These are phyloP conservation scores for Synanthedon vespiformis DNA, from an alignment of 2,888 invertebrate species.

Conservation along the genomic window DNA sequence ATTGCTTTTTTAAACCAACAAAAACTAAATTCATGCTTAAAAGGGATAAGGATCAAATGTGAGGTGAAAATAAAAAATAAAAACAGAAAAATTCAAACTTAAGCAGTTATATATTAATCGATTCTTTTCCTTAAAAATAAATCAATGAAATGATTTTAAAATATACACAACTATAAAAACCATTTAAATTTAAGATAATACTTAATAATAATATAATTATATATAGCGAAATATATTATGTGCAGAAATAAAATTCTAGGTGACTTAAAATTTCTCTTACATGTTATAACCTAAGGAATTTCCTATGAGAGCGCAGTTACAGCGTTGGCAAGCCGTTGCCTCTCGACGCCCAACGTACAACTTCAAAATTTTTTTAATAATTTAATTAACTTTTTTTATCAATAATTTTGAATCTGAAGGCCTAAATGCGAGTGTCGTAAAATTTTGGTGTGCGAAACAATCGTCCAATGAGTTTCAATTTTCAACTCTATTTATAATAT, in stretches of 20 bases:
- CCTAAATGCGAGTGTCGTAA: slow-evolving; percentile 77
- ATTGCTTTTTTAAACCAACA: slow-evolving; percentile 27
- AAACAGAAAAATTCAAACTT: slow-evolving; percentile 67
- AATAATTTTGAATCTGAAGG: slow-evolving; percentile 75
- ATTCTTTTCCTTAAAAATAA: slow-evolving; percentile 66
- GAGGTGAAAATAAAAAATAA: slow-evolving; percentile 38
- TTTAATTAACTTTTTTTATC: slow-evolving; percentile 65
- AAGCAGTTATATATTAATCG: slow-evolving; percentile 71
- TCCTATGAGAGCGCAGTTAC: slow-evolving; percentile 56
- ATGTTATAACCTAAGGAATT: slow-evolving; percentile 66
- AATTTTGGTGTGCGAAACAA: slow-evolving; percentile 71
- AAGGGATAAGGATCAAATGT: slow-evolving; percentile 43
- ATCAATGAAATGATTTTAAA: slow-evolving; percentile 69
- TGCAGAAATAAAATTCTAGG: slow-evolving; percentile 72
- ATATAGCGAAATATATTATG: slow-evolving; percentile 72
- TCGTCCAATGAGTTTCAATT: slow-evolving; percentile 43
- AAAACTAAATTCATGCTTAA: slow-evolving; percentile 36
- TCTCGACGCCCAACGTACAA: slow-evolving; percentile 60
- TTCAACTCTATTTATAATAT: slow-evolving; percentile 5
- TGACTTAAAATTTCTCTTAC: slow-evolving; percentile 70
- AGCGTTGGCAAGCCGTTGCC: slow-evolving; percentile 20
- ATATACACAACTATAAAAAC: slow-evolving; percentile 71
- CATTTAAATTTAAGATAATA: slow-evolving; percentile 70
- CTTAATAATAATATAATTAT: slow-evolving; percentile 70
- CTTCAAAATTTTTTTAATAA: slow-evolving; percentile 55